Conservation (phyloP, 2,113 vertebrate genomes). For the Plestiodon gilberti region DNA sequence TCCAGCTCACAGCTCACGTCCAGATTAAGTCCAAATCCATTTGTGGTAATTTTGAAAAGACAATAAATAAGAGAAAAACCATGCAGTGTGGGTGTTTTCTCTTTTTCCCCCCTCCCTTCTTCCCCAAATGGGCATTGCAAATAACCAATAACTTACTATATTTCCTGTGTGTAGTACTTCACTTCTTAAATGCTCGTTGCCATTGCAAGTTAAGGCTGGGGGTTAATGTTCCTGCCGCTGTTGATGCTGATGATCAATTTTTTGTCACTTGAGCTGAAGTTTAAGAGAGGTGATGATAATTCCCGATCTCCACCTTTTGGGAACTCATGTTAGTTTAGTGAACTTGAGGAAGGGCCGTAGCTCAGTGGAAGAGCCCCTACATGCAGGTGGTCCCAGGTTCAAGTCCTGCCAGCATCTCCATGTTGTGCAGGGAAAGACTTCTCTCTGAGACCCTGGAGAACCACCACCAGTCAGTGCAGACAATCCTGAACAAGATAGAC, state of each 20-base stretch:
- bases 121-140: background rate
- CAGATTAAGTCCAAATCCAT: background rate
- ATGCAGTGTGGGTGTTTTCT: too few species aligned
- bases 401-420: too few species aligned
- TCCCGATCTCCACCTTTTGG: background rate
- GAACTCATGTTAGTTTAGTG: background rate
- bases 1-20: fast-evolving
- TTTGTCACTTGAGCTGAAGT: too few species aligned
- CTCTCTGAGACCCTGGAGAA: too few species aligned
- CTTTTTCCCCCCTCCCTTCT: background rate
- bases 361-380: too few species aligned
- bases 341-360: too few species aligned
- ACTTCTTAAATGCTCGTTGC: background rate
- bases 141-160: too few species aligned
- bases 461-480: too few species aligned
- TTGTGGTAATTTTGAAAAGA: background rate
- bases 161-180: background rate
- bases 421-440: too few species aligned
- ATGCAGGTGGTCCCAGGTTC: too few species aligned
- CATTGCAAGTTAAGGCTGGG: background rate
- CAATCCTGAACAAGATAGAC: too few species aligned
- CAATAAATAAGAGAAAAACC: background rate
- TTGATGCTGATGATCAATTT: background rate
- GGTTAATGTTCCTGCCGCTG: background rate
- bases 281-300: background rate